Evolutionary conservation across 2,797 vertebrate genomes (phyloP).

Genomic region (Acanthurus leucopareius): DNA sequence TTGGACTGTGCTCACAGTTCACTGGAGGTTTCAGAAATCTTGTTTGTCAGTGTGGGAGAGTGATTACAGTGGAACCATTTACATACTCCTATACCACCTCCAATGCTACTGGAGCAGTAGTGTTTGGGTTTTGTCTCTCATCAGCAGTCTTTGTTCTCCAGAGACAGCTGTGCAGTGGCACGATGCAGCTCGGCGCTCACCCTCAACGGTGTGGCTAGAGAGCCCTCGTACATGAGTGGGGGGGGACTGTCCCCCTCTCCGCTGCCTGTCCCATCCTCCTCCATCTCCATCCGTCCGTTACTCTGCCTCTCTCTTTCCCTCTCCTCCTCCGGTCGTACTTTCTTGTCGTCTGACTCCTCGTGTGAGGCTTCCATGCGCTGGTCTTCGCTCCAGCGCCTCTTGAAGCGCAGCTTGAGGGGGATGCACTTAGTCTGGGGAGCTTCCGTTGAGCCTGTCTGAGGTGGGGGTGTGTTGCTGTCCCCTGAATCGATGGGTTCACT

Average conservation of each 20-base stretch:
- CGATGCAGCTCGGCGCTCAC: conserved; percentile 91
- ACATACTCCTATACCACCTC: conserved; percentile 59
- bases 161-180: conserved; percentile 92
- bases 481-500: conserved; percentile 74
- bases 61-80: conserved; percentile 68
- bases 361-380: conserved; percentile 91
- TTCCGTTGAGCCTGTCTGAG: conserved; percentile 50
- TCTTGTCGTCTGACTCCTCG: conserved; percentile 89
- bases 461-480: conserved; percentile 65
- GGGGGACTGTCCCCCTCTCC: conserved; percentile 80
- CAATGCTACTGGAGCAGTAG: conserved; percentile 70
- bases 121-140: conserved; percentile 66
- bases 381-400: conserved; percentile 94
- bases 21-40: conserved; percentile 57
- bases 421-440: conserved; percentile 86
- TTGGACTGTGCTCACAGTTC: conserved; percentile 59
- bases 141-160: conserved; percentile 95
- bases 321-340: conserved; percentile 86
- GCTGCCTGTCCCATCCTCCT: conserved; percentile 77
- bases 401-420: conserved; percentile 94
- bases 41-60: conserved; percentile 59
- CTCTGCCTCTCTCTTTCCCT: conserved; percentile 66
- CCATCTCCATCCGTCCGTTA: conserved; percentile 74
- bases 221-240: conserved; percentile 69
- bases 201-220: conserved; percentile 69